Percentiles rank a stretch among this genome's conserved stretches.
Evolutionary conservation across 2,797 vertebrate species (phyloP).

Genomic region (Gallirallus australis): DNA sequence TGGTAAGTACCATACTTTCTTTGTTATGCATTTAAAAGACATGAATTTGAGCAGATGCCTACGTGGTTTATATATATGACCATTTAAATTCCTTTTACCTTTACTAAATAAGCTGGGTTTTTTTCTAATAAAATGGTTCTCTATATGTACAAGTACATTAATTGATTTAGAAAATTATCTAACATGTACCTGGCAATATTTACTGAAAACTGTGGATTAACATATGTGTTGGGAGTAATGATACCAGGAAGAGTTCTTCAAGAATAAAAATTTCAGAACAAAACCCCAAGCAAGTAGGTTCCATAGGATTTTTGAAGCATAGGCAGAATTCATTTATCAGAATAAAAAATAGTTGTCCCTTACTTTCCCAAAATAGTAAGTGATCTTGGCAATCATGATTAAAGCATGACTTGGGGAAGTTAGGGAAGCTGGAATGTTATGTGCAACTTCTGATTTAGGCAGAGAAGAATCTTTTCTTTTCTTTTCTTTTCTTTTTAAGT

Average conservation of each 20-base stretch:
- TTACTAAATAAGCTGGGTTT: not conserved
- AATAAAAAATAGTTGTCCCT: not conserved
- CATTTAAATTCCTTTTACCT: not conserved
- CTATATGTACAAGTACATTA: not conserved
- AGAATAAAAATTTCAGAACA: not conserved
- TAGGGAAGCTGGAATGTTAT: not conserved
- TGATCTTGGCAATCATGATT: not conserved
- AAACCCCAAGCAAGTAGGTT: accelerated
- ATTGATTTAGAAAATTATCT: not conserved
- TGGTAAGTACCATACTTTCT: not conserved
- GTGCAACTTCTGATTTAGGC: not conserved
- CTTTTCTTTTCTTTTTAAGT: not conserved
- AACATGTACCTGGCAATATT: not conserved
- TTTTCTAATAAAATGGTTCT: not conserved
- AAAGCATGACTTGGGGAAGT: not conserved
- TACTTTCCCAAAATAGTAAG: not conserved
- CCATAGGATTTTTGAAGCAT: not conserved
- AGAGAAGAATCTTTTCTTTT: not conserved
- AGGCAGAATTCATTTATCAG: not conserved
- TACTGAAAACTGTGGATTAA: not conserved
- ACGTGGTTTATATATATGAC: not conserved
- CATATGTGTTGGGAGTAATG: not conserved
- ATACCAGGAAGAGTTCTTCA: not conserved
- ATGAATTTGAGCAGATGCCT: not conserved
- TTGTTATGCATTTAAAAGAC: not conserved